phyloP scores from a whole-genome alignment of 2,113 vertebrate species.

The Lutjanus erythropterus region DNA sequence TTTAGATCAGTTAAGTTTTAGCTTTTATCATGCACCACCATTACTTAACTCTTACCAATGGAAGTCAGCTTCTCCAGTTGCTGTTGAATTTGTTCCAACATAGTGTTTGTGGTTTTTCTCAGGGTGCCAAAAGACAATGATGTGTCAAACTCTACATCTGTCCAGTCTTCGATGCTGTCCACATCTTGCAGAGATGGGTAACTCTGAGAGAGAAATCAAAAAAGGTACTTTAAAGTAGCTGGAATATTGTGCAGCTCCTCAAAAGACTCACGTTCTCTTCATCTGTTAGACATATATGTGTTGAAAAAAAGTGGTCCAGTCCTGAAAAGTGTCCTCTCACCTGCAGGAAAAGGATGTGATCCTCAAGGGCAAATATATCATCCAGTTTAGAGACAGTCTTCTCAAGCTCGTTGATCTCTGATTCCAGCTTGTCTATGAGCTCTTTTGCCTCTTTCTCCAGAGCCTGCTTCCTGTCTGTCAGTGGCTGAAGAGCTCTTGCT shows the following conservation, averaged over 20 bases:
- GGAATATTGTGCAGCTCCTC: background rate
- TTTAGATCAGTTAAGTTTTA: background rate
- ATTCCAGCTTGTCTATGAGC: constrained; percentile 20
- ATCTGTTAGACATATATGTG: background rate
- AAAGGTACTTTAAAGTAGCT: too few species aligned
- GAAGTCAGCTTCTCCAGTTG: constrained; percentile 65
- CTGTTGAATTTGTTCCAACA: constrained; percentile 52
- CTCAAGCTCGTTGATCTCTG: constrained; percentile 48
- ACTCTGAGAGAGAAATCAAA: constrained; percentile 38
- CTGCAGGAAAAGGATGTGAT: constrained; percentile 79
- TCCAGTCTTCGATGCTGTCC: constrained; percentile 31
- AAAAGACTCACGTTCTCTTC: background rate
- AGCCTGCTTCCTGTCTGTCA: constrained; percentile 28
- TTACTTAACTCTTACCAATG: constrained; percentile 56
- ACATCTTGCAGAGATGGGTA: constrained; percentile 23
- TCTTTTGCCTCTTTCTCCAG: constrained; percentile 41
- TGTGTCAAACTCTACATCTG: constrained; percentile 58
- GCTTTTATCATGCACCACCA: background rate
- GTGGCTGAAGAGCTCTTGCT: constrained; percentile 11
- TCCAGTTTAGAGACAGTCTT: constrained; percentile 47
- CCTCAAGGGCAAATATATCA: constrained; percentile 34
- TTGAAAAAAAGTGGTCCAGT: background rate
- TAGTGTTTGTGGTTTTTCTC: background rate
- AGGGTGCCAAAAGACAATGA: constrained; percentile 70
- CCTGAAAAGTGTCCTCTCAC: constrained; percentile 50